Evolutionary conservation across 2,888 invertebrate species (phyloP), one percentile per base, ranked within the genome.

Genomic region (Branchellion lobata): DNA sequence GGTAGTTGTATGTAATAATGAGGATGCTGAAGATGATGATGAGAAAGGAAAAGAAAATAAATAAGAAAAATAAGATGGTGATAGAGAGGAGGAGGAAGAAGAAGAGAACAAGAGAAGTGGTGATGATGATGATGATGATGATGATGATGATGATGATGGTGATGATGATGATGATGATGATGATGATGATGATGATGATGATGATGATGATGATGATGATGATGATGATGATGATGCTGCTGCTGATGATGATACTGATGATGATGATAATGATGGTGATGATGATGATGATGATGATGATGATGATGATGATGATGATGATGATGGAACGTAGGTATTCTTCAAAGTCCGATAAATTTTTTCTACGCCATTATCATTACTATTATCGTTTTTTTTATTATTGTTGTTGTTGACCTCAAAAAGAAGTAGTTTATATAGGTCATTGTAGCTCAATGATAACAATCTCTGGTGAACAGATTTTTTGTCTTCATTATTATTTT

Each of bases 271-370:
- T 40, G 47, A 33, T 36, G 40, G 36, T 36, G 73, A 36, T 73
- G 73, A 73, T 73, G 40, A 36, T 73, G 40, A 33, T 21, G 73
- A 73, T 73, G 73, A 36, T 18, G 73, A 73, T 40, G 31, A 11
- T 1, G 31, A 36, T 14, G 36, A 27, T n/a, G 29, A 65, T 5
- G 65, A 65, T 65, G n/a, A 68, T 33, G 68, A 68, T 24, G 68
- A 24, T 75, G 68, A 68, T 82, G 47, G n/a, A n/a, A n/a, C n/a
- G n/a, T n/a, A n/a, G n/a, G n/a, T n/a, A n/a, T n/a, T n/a, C n/a
- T n/a, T n/a, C n/a, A n/a, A n/a, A n/a, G n/a, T n/a, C n/a, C n/a
- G n/a, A 57, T 57, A 57, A 57, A 57, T 24, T 3, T 5, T 40
- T 8, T 40, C 14, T 40, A 40, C 14, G 40, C 21, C 24, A 3